These are phyloP conservation scores for Sander vitreus DNA, from an alignment of 2,113 vertebrate genomes.

Conservation along the genomic window DNA sequence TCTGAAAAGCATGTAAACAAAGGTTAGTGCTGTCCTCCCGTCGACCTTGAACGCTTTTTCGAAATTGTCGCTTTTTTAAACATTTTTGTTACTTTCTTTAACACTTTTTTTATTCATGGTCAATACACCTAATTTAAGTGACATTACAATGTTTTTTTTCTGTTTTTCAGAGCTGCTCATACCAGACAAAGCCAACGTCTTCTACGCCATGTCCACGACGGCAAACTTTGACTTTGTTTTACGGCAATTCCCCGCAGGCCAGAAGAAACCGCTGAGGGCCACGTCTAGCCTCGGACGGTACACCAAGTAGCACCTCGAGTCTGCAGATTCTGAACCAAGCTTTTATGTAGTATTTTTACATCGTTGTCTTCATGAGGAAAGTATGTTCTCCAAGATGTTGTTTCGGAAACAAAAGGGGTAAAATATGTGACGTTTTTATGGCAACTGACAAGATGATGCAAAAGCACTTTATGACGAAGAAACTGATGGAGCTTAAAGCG, in stretches of 20 bases:
- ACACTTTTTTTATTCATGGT: too few relatives aligned
- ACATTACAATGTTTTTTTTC: not conserved
- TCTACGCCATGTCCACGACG: slow-evolving; percentile 89
- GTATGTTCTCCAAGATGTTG: not conserved
- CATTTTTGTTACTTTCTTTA: too few relatives aligned
- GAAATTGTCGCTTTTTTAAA: too few relatives aligned
- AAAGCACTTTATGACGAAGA: slow-evolving; percentile 66
- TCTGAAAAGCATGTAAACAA: too few relatives aligned
- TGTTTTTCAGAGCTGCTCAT: slow-evolving; percentile 86
- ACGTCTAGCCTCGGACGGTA: slow-evolving; percentile 61
- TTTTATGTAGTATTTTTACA: not conserved
- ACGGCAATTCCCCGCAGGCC: slow-evolving; percentile 64
- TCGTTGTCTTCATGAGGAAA: not conserved
- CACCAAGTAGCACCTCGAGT: slow-evolving; percentile 47
- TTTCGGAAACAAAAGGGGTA: not conserved
- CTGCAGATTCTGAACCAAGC: not conserved
- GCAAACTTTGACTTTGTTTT: slow-evolving; percentile 87
- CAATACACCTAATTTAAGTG: too few relatives aligned
- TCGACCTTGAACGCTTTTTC: too few relatives aligned
- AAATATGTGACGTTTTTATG: not conserved
- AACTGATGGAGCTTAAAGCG: too few relatives aligned
- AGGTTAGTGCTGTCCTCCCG: too few relatives aligned
- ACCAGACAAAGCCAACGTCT: slow-evolving; percentile 90
- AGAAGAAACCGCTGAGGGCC: slow-evolving; percentile 68
- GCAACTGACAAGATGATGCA: slow-evolving; percentile 4